phyloP scores from a whole-genome alignment of 2,797 vertebrate genomes.

The Poecile montanus region DNA sequence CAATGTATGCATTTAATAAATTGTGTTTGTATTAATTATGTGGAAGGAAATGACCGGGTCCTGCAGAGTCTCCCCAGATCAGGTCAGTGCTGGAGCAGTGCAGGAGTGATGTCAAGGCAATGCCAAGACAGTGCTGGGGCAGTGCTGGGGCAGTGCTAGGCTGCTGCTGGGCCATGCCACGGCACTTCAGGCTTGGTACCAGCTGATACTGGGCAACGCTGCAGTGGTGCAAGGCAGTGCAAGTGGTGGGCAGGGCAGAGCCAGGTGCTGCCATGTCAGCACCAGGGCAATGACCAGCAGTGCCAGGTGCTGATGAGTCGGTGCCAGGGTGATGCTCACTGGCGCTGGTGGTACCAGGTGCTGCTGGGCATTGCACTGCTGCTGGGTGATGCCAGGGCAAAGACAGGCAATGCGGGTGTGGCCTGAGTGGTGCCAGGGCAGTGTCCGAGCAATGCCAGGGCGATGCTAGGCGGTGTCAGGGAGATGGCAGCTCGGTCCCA shows the following conservation, averaged over 20 bases:
- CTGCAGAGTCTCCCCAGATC: neutral
- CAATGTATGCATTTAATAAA: neutral
- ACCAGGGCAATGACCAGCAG: neutral
- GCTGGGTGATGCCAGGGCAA: neutral
- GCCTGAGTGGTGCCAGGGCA: neutral
- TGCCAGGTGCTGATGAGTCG: accelerated
- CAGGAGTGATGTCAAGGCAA: neutral
- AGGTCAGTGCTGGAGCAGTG: neutral
- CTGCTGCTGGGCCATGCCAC: neutral
- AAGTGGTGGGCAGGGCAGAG: neutral
- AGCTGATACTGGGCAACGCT: neutral
- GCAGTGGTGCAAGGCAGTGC: neutral
- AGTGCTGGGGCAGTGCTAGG: neutral
- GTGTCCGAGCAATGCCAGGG: too few species aligned
- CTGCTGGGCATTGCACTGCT: neutral
- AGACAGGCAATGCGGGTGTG: neutral
- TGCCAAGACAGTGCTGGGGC: neutral
- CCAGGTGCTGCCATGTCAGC: too few species aligned
- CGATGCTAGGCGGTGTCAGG: accelerated
- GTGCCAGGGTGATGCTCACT: neutral
- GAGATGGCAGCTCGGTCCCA: accelerated
- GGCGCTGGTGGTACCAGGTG: accelerated
- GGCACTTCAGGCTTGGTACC: neutral
- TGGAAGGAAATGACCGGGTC: accelerated
- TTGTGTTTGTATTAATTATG: neutral